A percentile compares a stretch with the other conserved stretches of the same genome.
phyloP scores from a whole-genome alignment of 2,888 invertebrate genomes.

The Sinopyrophorus schimmeli region DNA sequence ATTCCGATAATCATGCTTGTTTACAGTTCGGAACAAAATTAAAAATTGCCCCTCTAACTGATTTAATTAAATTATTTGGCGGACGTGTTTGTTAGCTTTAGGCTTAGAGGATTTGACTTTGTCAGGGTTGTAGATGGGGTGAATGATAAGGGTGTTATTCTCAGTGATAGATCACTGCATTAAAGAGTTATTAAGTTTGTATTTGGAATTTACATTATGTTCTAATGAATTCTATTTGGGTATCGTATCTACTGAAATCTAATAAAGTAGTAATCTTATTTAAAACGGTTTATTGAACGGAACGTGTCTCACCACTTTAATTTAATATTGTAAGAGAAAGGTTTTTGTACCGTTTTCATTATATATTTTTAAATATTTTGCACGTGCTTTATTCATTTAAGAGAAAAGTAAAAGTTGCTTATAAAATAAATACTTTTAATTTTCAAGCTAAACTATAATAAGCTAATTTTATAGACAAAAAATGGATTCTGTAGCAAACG shows the following conservation, averaged over 20 bases:
- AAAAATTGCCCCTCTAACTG: constrained; percentile 49
- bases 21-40: constrained; percentile 42
- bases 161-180: constrained; percentile 47
- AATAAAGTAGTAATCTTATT: constrained; percentile 35
- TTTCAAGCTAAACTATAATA: too few relatives aligned
- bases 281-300: constrained; percentile 13
- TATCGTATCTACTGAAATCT: constrained; percentile 21
- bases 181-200: constrained; percentile 48
- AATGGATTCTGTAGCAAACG: too few relatives aligned
- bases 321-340: too few relatives aligned
- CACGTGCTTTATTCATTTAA: too few relatives aligned
- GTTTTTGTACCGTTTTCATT: too few relatives aligned
- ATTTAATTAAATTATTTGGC: constrained; percentile 52
- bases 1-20: constrained; percentile 34
- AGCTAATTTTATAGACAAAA: too few relatives aligned
- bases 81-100: constrained; percentile 44
- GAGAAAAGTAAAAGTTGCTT: too few relatives aligned
- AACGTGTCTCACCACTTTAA: constrained; percentile 4
- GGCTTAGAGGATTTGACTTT: constrained; percentile 44
- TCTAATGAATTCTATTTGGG: constrained; percentile 37
- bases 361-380: too few relatives aligned
- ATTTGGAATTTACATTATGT: constrained; percentile 33
- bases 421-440: too few relatives aligned
- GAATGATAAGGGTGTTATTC: constrained; percentile 36
- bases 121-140: constrained; percentile 35